Evolutionary conservation across 2,113 vertebrate species (phyloP), one percentile per base, ranked within the genome.

Genomic region (Progne subis): DNA sequence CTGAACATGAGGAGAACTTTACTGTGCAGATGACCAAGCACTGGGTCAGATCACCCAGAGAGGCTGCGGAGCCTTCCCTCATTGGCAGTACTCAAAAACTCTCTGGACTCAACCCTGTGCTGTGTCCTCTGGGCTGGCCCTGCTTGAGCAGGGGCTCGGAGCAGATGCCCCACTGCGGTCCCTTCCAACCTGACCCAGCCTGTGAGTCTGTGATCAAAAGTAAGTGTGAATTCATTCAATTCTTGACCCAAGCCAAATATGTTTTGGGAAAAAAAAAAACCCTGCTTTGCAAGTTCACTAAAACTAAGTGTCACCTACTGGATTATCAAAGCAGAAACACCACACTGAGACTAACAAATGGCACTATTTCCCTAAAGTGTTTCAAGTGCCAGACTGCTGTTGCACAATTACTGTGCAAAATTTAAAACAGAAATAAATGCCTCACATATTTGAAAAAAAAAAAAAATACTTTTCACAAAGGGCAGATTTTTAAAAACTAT

Each of bases 271-370:
- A 31, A 82, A 61, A 87, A 49, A 43, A 43, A 43, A 8, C 11
- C 3, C 3, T 56, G 29, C 49, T 76, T 59, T 39, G 12, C 11
- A 90, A 64, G 56, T 43, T 84, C 50, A 78, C 21, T 78, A 61
- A 56, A 69, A 47, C 18, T 1, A 8, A 91, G 1, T 13, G 49
- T 23, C 25, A 49, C 34, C 34, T 15, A 52, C 18, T 53, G 21
- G 43, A 50, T 70, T 82, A 67, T 50, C 64, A 74, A 78, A 93
- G 56, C 65, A 92, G 50, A 91, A 85, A 8, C 60, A 69, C 28
- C 31, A n/a, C 28, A 18, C 21, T 8, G 29, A 41, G 29, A 61
- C 8, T 37, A 28, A 70, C 43, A 78, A 32, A 47, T 0, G 1
- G 37, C 19, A 59, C 18, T 24, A 34, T 39, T 95, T 57, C 47